Conservation (phyloP, 1,140 invertebrate species). For the Drosophila lacteicornis region DNA sequence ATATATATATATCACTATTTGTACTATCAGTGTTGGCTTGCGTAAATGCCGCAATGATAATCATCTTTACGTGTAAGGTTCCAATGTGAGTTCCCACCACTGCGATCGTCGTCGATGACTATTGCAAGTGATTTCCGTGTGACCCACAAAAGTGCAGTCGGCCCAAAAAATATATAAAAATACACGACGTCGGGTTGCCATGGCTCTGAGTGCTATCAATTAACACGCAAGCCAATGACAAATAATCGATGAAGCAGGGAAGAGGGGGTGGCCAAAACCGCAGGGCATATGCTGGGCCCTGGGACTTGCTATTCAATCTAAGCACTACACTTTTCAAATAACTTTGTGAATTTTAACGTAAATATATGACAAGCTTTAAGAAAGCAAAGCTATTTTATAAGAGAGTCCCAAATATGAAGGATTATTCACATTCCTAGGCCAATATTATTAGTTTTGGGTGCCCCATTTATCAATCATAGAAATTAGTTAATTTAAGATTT, state of each 20-base stretch:
- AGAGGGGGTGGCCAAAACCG: constrained; percentile 33
- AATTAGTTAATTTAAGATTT: background rate
- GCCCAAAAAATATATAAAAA: constrained; percentile 30
- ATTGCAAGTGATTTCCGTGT: constrained; percentile 80
- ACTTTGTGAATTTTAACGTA: background rate
- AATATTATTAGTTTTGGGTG: background rate
- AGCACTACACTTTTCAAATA: constrained; percentile 21
- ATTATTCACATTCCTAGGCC: background rate
- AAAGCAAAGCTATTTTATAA: background rate
- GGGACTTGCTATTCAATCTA: constrained; percentile 28
- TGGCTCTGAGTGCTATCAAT: constrained; percentile 68
- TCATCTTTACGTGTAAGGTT: constrained; percentile 52
- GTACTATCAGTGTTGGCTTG: constrained; percentile 50
- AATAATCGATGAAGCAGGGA: constrained; percentile 70
- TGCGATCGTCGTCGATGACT: constrained; percentile 51
- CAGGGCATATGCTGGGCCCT: constrained; percentile 48
- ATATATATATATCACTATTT: constrained; percentile 22
- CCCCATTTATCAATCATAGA: constrained; percentile 2
- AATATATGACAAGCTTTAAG: background rate
- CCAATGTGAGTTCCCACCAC: constrained; percentile 17
- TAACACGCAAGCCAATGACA: constrained; percentile 75
- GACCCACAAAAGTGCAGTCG: constrained; percentile 64
- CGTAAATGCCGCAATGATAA: constrained; percentile 63
- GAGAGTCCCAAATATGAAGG: background rate
- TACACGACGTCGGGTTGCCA: constrained; percentile 58